These are phyloP conservation scores for Ptilodon capucinus DNA, from an alignment of 2,888 invertebrate genomes.

Conservation along the genomic window DNA sequence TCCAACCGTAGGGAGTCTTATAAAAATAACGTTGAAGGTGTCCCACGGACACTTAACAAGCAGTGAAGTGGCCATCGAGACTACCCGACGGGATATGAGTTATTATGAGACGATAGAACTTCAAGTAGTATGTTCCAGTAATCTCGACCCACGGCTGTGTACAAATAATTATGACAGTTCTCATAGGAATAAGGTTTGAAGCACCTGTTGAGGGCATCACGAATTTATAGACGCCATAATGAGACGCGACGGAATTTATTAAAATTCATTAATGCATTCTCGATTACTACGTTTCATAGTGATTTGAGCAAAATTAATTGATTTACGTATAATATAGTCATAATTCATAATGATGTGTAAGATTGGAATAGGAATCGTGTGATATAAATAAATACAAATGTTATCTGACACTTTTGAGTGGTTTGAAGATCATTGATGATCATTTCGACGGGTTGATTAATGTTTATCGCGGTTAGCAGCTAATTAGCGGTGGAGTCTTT, in stretches of 20 bases:
- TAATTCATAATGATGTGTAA: background rate
- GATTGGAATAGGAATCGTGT: background rate
- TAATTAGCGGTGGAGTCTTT: conserved; percentile 54
- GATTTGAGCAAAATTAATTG: conserved; percentile 11
- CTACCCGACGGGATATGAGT: conserved; percentile 58
- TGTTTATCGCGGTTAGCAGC: conserved; percentile 58
- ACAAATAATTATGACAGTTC: conserved; percentile 74
- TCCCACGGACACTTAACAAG: conserved; percentile 61
- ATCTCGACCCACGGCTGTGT: conserved; percentile 46
- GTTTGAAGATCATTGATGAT: conserved; percentile 27
- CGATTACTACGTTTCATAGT: conserved; percentile 21
- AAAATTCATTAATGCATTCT: conserved; percentile 30
- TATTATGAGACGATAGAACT: conserved; percentile 61
- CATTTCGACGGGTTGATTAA: conserved; percentile 45
- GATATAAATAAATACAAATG: background rate
- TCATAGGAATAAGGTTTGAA: conserved; percentile 56
- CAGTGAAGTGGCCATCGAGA: conserved; percentile 60
- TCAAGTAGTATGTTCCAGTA: conserved; percentile 63
- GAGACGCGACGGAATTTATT: conserved; percentile 32
- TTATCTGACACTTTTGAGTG: conserved; percentile 1
- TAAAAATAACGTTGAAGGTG: conserved; percentile 64
- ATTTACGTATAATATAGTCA: background rate
- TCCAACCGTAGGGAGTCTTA: conserved; percentile 29
- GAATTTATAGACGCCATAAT: conserved; percentile 35
- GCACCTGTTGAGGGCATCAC: conserved; percentile 44